These are phyloP conservation scores for Mugil cephalus DNA, from an alignment of 2,113 vertebrate genomes.

Conservation along the genomic window DNA sequence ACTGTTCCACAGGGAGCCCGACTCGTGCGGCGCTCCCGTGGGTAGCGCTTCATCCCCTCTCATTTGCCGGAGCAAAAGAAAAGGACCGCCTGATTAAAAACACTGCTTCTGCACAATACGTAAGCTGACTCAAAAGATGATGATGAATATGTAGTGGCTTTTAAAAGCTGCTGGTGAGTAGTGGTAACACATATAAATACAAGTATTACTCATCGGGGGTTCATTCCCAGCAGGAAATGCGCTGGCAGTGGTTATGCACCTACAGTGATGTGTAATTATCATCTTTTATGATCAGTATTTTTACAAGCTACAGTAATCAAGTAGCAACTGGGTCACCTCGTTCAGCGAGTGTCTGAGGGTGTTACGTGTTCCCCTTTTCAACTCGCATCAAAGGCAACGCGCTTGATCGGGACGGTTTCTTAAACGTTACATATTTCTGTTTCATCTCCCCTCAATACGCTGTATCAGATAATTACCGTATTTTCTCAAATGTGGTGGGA, in stretches of 20 bases:
- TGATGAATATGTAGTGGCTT: constrained; percentile 58
- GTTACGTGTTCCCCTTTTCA: constrained; percentile 43
- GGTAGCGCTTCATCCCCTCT: constrained; percentile 56
- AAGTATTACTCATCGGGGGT: constrained; percentile 26
- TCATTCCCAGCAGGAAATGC: constrained; percentile 8
- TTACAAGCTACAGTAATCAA: constrained; percentile 57
- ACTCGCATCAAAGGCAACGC: constrained; percentile 63
- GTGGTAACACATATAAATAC: constrained; percentile 50
- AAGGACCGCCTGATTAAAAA: constrained; percentile 61
- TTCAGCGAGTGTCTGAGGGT: constrained; percentile 46
- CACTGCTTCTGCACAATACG: constrained; percentile 40
- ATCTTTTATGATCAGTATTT: constrained; percentile 49
- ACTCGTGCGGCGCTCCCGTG: constrained; percentile 44
- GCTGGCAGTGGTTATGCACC: constrained; percentile 5
- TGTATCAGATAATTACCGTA: constrained; percentile 56
- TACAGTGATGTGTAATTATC: constrained; percentile 60
- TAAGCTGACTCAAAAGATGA: constrained; percentile 37
- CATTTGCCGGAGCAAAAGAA: constrained; percentile 60
- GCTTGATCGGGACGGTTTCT: constrained; percentile 54
- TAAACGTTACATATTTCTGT: constrained; percentile 64
- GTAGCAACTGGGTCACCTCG: constrained; percentile 66
- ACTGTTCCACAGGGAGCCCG: constrained; percentile 34
- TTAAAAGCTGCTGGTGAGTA: constrained; percentile 29
- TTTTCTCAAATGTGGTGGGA: constrained; percentile 26
- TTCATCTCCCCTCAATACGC: constrained; percentile 58